Conservation (phyloP, 1,140 invertebrate genomes). For the Pomacea maculata region DNA sequence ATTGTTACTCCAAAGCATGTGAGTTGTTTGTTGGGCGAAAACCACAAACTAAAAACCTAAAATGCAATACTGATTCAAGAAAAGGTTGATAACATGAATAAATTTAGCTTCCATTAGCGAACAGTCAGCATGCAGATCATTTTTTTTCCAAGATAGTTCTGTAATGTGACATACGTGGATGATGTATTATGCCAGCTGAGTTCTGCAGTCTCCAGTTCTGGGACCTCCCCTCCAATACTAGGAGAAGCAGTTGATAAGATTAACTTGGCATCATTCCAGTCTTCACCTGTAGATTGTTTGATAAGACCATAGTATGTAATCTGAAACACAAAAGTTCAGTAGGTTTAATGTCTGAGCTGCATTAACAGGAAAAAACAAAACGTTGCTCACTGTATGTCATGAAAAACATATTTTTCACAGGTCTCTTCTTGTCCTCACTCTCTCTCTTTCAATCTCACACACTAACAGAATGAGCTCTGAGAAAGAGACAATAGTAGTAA, state of each 20-base stretch:
- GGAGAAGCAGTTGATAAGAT: conserved; percentile 65
- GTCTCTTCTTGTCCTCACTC: too few relatives aligned
- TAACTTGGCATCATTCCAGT: conserved; percentile 65
- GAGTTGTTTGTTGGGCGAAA: too few relatives aligned
- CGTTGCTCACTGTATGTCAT: not conserved
- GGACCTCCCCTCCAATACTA: conserved; percentile 63
- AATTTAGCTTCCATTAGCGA: not conserved
- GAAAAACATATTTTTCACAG: not conserved
- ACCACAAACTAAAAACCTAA: too few relatives aligned
- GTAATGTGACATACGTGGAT: not conserved
- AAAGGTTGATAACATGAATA: not conserved
- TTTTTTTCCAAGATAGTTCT: not conserved
- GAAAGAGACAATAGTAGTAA: too few relatives aligned
- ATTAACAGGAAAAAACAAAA: conserved; percentile 15
- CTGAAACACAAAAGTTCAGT: conserved; percentile 33
- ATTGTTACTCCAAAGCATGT: too few relatives aligned
- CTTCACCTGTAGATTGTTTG: conserved; percentile 66
- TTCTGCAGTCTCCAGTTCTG: conserved; percentile 43
- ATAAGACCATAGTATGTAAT: conserved; percentile 67
- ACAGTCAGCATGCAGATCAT: not conserved
- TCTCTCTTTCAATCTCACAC: too few relatives aligned
- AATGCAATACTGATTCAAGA: too few relatives aligned
- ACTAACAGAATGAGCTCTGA: too few relatives aligned
- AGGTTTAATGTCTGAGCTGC: too few relatives aligned
- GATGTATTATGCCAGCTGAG: conserved; percentile 3